These are phyloP conservation scores for Drosophila putrida DNA, from an alignment of 2,888 invertebrate species.

Conservation along the genomic window DNA sequence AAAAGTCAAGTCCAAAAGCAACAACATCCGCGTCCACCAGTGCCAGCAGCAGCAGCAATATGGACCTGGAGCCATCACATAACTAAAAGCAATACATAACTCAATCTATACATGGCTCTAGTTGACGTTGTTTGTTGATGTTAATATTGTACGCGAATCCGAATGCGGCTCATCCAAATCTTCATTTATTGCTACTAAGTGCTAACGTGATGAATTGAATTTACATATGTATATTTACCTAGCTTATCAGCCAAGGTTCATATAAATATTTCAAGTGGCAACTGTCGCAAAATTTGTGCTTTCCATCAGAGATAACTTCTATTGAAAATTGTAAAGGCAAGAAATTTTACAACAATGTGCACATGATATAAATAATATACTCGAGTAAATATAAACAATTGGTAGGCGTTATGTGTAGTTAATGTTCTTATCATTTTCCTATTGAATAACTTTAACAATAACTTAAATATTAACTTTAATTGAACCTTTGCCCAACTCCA, in stretches of 20 bases:
- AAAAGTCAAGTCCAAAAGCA: slow-evolving; percentile 48
- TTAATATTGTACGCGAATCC: slow-evolving; percentile 51
- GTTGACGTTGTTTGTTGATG: slow-evolving; percentile 59
- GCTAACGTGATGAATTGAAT: slow-evolving; percentile 63
- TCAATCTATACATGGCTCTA: slow-evolving; percentile 38
- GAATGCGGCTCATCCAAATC: slow-evolving; percentile 41
- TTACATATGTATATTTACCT: slow-evolving; percentile 23
- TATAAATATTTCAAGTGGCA: slow-evolving; percentile 21
- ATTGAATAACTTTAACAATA: slow-evolving; percentile 27
- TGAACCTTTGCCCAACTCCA: slow-evolving; percentile 47
- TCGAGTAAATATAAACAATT: slow-evolving; percentile 21
- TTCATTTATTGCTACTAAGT: slow-evolving; percentile 40
- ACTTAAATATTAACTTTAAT: slow-evolving; percentile 15
- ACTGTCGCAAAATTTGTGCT: slow-evolving; percentile 45
- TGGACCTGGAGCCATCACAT: slow-evolving; percentile 60
- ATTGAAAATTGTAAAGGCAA: slow-evolving; percentile 39
- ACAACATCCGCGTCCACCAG: slow-evolving; percentile 59
- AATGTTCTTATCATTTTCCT: slow-evolving; percentile 32
- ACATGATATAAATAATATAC: slow-evolving; percentile 25
- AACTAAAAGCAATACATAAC: slow-evolving; percentile 44
- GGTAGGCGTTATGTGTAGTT: slow-evolving; percentile 50
- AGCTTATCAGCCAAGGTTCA: slow-evolving; percentile 35
- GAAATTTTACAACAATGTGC: slow-evolving; percentile 55
- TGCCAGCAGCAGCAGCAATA: slow-evolving; percentile 54
- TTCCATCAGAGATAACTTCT: slow-evolving; percentile 43